A percentile compares a stretch with the other conserved stretches of the same genome.
These are phyloP conservation scores for Sparidentex hasta DNA, from an alignment of 2,797 vertebrate genomes.

Conservation along the genomic window DNA sequence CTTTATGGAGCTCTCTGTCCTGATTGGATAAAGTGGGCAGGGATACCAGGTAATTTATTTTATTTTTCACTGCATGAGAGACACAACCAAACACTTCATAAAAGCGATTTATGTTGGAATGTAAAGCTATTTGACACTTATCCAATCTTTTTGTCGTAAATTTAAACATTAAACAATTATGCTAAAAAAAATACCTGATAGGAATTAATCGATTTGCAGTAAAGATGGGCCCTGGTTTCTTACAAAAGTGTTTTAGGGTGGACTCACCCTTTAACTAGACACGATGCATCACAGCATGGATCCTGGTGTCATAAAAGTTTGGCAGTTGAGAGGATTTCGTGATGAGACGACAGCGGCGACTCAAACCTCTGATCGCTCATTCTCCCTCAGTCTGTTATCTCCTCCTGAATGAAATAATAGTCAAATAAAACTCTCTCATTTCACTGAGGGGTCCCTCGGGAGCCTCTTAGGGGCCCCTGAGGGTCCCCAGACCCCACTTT, in stretches of 20 bases:
- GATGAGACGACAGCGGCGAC: background rate
- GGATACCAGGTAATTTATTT: no score
- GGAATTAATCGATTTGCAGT: background rate
- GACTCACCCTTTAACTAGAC: constrained; percentile 13
- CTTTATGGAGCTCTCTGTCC: no score
- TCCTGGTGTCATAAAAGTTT: background rate
- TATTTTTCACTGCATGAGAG: no score
- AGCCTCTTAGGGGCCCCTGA: constrained; percentile 41
- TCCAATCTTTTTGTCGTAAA: no score
- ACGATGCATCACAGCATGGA: rapidly evolving
- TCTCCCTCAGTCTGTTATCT: constrained; percentile 22
- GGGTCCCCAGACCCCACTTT: constrained; percentile 64
- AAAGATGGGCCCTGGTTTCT: background rate
- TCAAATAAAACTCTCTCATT: constrained; percentile 66
- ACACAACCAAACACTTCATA: no score
- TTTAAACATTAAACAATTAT: no score
- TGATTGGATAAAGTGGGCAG: no score
- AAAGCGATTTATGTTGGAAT: no score
- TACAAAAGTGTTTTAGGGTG: background rate
- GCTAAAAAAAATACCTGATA: background rate
- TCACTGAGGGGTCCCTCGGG: constrained; percentile 22
- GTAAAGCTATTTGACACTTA: no score
- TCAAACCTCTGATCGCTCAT: constrained; percentile 54
- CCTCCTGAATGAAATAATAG: constrained; percentile 58
- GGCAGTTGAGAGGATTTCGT: background rate